Percentiles rank a stretch among this genome's conserved stretches.
Conservation (phyloP, 2,888 invertebrate species). For the Drosophila longiperda region DNA sequence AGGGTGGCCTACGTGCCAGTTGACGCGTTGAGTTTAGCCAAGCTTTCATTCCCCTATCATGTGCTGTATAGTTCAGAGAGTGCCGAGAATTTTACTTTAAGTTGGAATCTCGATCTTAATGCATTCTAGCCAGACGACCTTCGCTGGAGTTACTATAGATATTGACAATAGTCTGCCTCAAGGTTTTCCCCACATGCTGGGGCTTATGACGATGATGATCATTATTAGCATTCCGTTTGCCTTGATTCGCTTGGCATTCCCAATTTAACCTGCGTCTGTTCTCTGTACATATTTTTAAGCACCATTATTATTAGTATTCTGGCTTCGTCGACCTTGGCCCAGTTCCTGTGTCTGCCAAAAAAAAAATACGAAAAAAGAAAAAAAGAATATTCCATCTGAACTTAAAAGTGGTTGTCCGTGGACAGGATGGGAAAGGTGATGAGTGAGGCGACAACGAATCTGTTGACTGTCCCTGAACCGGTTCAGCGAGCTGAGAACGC, state of each 20-base stretch:
- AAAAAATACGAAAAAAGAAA: constrained; percentile 23
- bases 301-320: constrained; percentile 34
- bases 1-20: constrained; percentile 62
- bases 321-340: constrained; percentile 67
- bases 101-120: constrained; percentile 12
- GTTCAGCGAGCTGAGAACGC: constrained; percentile 48
- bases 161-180: constrained; percentile 19
- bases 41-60: constrained; percentile 5
- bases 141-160: constrained; percentile 12
- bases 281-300: constrained; percentile 21
- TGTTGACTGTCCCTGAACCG: constrained; percentile 68
- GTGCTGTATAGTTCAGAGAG: neutral
- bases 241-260: constrained; percentile 25
- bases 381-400: constrained; percentile 56
- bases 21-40: constrained; percentile 53
- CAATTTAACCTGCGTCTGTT: constrained; percentile 37
- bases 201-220: constrained; percentile 1
- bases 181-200: constrained; percentile 20
- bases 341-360: constrained; percentile 68
- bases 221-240: constrained; percentile 20
- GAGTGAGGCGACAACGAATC: constrained; percentile 9
- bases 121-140: constrained; percentile 1
- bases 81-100: constrained; percentile 25
- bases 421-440: constrained; percentile 25
- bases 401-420: constrained; percentile 74